These are phyloP conservation scores for Cephus spinipes DNA, from an alignment of 2,888 invertebrate genomes.

Conservation along the genomic window DNA sequence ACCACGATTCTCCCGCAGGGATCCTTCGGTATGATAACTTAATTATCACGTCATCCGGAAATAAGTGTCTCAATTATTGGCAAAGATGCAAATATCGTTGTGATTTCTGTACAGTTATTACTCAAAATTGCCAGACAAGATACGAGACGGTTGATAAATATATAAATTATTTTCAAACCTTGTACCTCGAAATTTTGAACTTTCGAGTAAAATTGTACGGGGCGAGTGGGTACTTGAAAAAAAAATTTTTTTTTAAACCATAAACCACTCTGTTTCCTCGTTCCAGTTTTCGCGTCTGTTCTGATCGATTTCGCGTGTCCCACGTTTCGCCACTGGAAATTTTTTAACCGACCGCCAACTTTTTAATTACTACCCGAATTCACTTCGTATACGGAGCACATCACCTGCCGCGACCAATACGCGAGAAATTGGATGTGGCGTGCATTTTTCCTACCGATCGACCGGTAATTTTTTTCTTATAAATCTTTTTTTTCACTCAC, in stretches of 20 bases:
- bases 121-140: background rate
- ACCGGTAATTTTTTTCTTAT: background rate
- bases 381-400: background rate
- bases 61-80: background rate
- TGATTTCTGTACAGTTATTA: background rate
- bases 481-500: background rate
- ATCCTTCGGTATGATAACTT: background rate
- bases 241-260: background rate
- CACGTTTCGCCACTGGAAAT: background rate
- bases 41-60: background rate
- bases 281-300: background rate
- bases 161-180: too few relatives aligned
- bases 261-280: background rate
- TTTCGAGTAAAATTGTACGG: too few relatives aligned
- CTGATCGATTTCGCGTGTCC: background rate
- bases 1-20: background rate
- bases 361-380: background rate
- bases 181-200: too few relatives aligned
- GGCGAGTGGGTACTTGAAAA: too few relatives aligned
- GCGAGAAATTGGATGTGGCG: background rate
- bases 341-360: background rate
- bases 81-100: background rate
- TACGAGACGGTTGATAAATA: background rate
- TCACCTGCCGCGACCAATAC: background rate
- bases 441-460: background rate